Evolutionary conservation across 2,113 vertebrate species (phyloP).

Genomic region (Phrynocephalus versicolor): DNA sequence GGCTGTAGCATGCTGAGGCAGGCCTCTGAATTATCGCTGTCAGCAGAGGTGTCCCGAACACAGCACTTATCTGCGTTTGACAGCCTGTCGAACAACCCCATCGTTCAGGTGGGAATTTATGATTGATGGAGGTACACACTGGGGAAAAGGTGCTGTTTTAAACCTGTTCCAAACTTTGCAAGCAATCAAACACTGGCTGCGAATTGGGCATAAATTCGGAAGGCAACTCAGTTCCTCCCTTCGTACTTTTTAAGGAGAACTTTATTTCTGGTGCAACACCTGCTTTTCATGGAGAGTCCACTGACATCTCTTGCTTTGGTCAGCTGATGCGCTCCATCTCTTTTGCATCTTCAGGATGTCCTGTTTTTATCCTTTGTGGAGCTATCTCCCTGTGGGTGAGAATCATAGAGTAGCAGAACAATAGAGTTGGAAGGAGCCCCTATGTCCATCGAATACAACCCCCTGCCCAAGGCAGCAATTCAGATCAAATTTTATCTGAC

Average conservation of each 20-base stretch:
- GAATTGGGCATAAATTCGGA: not conserved
- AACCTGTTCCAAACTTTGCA: not conserved
- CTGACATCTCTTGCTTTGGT: not conserved
- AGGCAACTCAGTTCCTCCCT: not conserved
- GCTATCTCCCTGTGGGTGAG: no score
- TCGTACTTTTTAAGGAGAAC: no score
- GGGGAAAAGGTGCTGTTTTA: not conserved
- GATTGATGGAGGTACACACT: not conserved
- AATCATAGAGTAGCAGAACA: no score
- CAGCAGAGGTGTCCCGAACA: not conserved
- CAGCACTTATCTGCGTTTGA: not conserved
- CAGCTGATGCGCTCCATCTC: not conserved
- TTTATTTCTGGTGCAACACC: not conserved
- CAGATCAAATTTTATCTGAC: no score
- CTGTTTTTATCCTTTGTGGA: not conserved
- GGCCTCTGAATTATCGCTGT: conserved; percentile 2
- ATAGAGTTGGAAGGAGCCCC: no score
- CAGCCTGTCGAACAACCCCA: not conserved
- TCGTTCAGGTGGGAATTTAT: not conserved
- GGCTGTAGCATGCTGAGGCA: not conserved
- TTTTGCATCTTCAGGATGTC: not conserved
- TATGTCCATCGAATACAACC: no score
- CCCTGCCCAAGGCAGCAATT: no score
- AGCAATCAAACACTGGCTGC: not conserved
- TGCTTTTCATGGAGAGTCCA: not conserved